Base-by-base conservation (phyloP, 1,140 invertebrate species). In the Drosophila setifemur region DNA sequence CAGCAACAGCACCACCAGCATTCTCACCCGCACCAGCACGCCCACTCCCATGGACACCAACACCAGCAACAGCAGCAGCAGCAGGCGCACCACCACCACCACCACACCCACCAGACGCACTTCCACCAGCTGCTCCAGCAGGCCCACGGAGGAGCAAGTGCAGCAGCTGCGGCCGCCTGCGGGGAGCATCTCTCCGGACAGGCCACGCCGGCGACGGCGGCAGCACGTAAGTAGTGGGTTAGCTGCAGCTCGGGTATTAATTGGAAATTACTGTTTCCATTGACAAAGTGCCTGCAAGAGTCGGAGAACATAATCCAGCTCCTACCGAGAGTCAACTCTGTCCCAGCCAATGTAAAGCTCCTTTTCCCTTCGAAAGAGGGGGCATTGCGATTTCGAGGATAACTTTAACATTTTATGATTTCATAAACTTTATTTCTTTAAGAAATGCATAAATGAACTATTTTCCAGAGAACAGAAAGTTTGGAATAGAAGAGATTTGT, bases 51-150 rank as follows among this genome's bases (percentile, higher is more conserved):
- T 5, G 61, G 49, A 2, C 26, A 47, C 8, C 70, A 70, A 11
- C 55, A 58, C 5, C 33, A 50, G 18, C 69, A 33, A 16, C 63
- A 60, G 18, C 75, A 48, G 21, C 68, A 49, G 2, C 74, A 79
- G 7, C 8, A 28, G 29, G 14, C 28, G 4, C 77, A 79, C 29
- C 79, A 87, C 18, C 78, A 66, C n/a, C 77, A 79, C 29, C 79
- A 87, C 18, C 78, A 66, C n/a, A 73, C 55, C 12, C 82, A 87
- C 44, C 78, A 63, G 47, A 37, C 81, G 33, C 81, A 82, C 42
- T 85, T 86, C 55, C 79, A 85, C 66, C 81, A 86, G 57, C 58
- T 87, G 23, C 70, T 82, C 3, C 82, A 87, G 16, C 83, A 82
- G 40, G 60, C 83, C 14, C 82, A 87, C 16, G 68, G 67, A 11